A percentile compares a stretch with the other conserved stretches of the same genome.
Evolutionary conservation across 2,888 invertebrate genomes (phyloP).

Genomic region (Cyclophora punctaria): DNA sequence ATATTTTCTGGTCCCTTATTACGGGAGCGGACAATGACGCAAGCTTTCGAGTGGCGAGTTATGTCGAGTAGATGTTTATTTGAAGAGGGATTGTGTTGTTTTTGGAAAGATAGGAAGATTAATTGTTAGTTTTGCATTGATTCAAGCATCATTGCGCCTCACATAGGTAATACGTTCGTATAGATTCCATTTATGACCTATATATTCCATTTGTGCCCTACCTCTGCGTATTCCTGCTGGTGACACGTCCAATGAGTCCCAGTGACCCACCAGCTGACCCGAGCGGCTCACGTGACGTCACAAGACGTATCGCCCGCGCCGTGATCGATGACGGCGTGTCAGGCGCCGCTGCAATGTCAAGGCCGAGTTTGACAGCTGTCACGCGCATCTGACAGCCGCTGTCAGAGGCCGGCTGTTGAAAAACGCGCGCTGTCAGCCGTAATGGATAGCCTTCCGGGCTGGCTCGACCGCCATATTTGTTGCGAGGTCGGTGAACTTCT

Average conservation of each 20-base stretch:
- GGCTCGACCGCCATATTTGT: slow-evolving; percentile 38
- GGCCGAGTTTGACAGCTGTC: slow-evolving; percentile 28
- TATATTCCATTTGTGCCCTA: too few species aligned
- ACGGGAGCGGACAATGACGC: too few species aligned
- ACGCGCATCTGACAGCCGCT: slow-evolving; percentile 23
- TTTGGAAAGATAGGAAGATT: too few species aligned
- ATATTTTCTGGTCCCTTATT: too few species aligned
- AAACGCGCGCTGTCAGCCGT: slow-evolving; percentile 60
- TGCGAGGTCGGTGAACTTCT: slow-evolving; percentile 41
- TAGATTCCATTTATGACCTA: too few species aligned
- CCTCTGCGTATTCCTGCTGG: too few species aligned
- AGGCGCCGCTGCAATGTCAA: slow-evolving; percentile 21
- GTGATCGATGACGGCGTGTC: slow-evolving; percentile 26
- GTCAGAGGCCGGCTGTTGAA: slow-evolving; percentile 30
- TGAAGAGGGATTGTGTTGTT: too few species aligned
- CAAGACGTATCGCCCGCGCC: slow-evolving; percentile 16
- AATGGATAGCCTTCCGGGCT: slow-evolving; percentile 59
- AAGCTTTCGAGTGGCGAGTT: too few species aligned
- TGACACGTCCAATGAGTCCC: slow-evolving; percentile 2
- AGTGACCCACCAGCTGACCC: slow-evolving; percentile 17
- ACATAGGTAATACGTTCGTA: too few species aligned
- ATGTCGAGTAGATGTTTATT: too few species aligned
- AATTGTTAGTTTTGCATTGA: too few species aligned
- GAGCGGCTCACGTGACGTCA: slow-evolving; percentile 16
- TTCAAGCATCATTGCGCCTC: too few species aligned